Percentiles rank a stretch among this genome's conserved stretches.
Evolutionary conservation across 2,113 vertebrate species (phyloP).

Genomic region (Oreochromis tanganicae): DNA sequence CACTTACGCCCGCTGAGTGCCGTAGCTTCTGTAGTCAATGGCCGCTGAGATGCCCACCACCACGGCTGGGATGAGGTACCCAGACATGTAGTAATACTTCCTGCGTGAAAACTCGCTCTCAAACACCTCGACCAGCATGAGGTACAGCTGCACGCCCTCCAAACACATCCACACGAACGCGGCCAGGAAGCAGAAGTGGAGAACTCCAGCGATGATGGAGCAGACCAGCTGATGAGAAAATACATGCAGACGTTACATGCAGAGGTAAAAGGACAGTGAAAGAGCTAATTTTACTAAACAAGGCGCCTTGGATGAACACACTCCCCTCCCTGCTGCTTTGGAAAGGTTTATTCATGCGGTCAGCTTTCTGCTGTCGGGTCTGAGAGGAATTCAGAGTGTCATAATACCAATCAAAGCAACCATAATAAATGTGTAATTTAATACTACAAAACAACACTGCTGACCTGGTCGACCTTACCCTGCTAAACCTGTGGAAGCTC

Average conservation of each 20-base stretch:
- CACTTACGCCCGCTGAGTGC: slow-evolving; percentile 93
- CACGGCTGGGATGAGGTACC: slow-evolving; percentile 90
- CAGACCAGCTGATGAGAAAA: slow-evolving; percentile 83
- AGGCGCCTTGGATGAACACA: accelerated
- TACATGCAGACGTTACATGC: background rate
- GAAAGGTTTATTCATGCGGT: background rate
- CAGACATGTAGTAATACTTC: slow-evolving; percentile 93
- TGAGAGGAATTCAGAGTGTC: background rate
- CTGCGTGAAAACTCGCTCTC: slow-evolving; percentile 97
- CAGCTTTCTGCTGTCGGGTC: background rate
- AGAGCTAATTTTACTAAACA: background rate
- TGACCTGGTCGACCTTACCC: background rate
- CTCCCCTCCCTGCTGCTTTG: background rate
- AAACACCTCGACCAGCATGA: slow-evolving; percentile 98
- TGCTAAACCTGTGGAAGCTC: background rate
- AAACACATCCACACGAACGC: slow-evolving; percentile 99
- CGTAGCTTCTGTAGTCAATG: slow-evolving; percentile 96
- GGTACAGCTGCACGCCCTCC: slow-evolving; percentile 96
- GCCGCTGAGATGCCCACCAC: slow-evolving; percentile 94
- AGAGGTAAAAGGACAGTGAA: background rate
- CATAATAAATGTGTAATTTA: background rate
- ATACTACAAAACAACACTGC: background rate
- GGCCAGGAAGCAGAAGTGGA: slow-evolving; percentile 98
- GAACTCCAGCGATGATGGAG: slow-evolving; percentile 89
- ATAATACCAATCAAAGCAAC: background rate